Conservation (phyloP, 1,140 invertebrate species). For the Nasonia longicornis region DNA sequence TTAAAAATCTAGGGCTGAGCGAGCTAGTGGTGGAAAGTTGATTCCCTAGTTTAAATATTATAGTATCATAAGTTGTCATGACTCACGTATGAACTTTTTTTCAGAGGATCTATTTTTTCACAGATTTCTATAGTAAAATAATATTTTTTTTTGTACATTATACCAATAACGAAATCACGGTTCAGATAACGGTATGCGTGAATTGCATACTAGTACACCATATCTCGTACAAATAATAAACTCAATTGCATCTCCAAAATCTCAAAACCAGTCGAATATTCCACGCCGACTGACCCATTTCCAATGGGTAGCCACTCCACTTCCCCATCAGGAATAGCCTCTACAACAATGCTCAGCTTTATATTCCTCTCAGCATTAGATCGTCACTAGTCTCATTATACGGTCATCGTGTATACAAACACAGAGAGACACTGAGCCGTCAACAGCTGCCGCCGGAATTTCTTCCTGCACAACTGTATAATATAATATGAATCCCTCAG, state of each 20-base stretch:
- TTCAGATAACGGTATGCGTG: too few relatives aligned
- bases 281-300: neutral
- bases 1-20: neutral
- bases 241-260: too few relatives aligned
- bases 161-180: too few relatives aligned
- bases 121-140: too few relatives aligned
- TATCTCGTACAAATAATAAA: too few relatives aligned
- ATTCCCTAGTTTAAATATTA: too few relatives aligned
- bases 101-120: too few relatives aligned
- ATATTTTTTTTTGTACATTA: too few relatives aligned
- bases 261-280: too few relatives aligned
- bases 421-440: neutral
- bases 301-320: neutral
- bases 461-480: neutral
- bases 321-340: neutral
- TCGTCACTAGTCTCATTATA: slow-evolving; percentile 11
- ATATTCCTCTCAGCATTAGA: neutral
- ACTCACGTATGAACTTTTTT: too few relatives aligned
- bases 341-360: neutral
- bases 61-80: too few relatives aligned
- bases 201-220: too few relatives aligned
- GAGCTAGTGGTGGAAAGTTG: neutral
- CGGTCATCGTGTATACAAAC: neutral
- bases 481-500: neutral
- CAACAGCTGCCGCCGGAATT: neutral